Base-by-base conservation (phyloP, 2,113 vertebrate genomes). In the Nibea albiflora region DNA sequence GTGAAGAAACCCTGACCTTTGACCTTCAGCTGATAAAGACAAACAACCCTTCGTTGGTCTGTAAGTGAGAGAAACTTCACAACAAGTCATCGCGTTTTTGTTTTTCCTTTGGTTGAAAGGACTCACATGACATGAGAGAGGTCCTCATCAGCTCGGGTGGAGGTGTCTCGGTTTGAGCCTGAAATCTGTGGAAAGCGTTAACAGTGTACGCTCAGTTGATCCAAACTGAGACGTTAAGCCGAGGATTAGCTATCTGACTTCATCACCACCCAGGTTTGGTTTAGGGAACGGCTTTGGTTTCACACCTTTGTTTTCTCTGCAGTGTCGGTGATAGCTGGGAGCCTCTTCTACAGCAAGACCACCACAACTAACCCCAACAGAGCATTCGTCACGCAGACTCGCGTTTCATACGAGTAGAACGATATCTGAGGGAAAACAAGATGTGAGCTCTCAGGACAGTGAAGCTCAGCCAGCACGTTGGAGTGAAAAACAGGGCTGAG, bases 241-340 rank as follows among this genome's bases (percentile, higher is more conserved):
- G 3, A 44, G 86, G 83, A 90, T 91, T 85, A 92, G 22, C 44
- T 44, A n/a, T 78, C 72, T 66, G 71, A 83, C 81, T 78, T 81
- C 79, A 74, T 78, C 65, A 1, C 62, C 84, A 22, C 80, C 82
- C 60, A 22, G 49, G 26, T 53, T 78, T 67, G 3, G 62, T 90
- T 87, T 88, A 5, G 72, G 35, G 83, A 46, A 85, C 46, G 88
- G 64, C 28, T 89, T 91, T 84, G 10, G 4, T 90, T 92, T 92
- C 87, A 90, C 66, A 11, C 64, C 47, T 11, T 20, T 91, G 89
- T 91, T 91, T 89, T 90, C 76, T 80, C 86, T 87, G 57, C 28
- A 2, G 54, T 50, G 11, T 50, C n/a, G 0, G 17, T 24, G 17
- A 4, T 11, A 49, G 60, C 71, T 26, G n/a, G 52, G 53, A 88